Conservation (phyloP, 2,888 invertebrate genomes). For the Smittia sp. region DNA sequence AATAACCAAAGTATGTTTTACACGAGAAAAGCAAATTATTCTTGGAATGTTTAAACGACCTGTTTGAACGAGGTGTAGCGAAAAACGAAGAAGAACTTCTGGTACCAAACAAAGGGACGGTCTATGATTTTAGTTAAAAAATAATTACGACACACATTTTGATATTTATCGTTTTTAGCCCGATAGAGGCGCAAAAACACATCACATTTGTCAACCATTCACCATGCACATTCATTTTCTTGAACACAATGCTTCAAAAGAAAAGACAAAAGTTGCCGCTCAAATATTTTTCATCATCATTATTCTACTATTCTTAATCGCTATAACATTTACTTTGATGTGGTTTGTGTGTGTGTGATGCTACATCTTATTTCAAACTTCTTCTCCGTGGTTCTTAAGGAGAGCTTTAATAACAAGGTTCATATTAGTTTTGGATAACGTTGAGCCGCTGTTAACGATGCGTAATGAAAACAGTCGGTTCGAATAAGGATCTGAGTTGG, state of each 20-base stretch:
- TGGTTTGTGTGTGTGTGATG: background rate
- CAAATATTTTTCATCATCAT: background rate
- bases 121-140: background rate
- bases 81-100: too few species aligned
- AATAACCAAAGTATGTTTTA: too few species aligned
- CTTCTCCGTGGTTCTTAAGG: too few species aligned
- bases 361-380: too few species aligned
- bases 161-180: background rate
- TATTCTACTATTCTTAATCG: background rate
- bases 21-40: too few species aligned
- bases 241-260: background rate
- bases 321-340: background rate
- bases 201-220: background rate
- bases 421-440: too few species aligned
- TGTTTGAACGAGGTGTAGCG: too few species aligned
- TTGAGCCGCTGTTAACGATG: too few species aligned
- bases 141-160: background rate
- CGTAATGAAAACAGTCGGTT: too few species aligned
- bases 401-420: too few species aligned
- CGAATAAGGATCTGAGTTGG: too few species aligned
- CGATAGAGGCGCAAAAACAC: background rate
- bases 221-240: background rate
- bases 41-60: too few species aligned
- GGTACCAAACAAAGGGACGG: background rate
- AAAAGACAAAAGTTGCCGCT: background rate